Evolutionary conservation across 92 coral and sea anemone genomes (phyloP).

Genomic region (Umimayanthus kanabou): DNA sequence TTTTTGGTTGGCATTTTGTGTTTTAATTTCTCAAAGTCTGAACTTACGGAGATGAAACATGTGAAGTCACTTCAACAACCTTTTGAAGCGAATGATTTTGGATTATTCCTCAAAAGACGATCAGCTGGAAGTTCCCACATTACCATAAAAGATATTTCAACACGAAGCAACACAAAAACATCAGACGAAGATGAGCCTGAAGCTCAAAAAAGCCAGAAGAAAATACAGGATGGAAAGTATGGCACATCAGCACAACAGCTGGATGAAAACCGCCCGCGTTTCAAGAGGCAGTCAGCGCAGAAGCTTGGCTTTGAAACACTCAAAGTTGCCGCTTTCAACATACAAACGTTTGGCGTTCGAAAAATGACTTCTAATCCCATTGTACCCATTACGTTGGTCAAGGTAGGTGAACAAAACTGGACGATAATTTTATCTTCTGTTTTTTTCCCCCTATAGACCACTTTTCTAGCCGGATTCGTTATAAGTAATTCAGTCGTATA

Average conservation of each 20-base stretch:
- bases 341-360: conserved; percentile 66
- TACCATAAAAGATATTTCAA: background rate
- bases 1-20: conserved; percentile 3
- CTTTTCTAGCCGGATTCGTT: background rate
- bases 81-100: background rate
- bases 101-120: background rate
- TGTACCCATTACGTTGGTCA: conserved; percentile 68
- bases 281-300: background rate
- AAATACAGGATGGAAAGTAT: background rate
- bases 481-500: no score
- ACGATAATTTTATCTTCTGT: background rate
- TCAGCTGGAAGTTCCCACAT: background rate
- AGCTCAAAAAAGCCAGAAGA: background rate
- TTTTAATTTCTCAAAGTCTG: background rate
- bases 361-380: conserved; percentile 58
- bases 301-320: conserved; percentile 41
- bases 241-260: background rate
- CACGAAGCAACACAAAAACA: background rate
- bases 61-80: background rate
- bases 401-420: conserved; percentile 54
- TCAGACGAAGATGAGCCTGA: background rate
- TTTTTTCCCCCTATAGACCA: background rate
- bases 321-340: conserved; percentile 86
- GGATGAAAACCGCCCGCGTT: background rate
- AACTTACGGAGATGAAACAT: background rate